Percentiles rank a stretch among this genome's conserved stretches.
phyloP scores from a whole-genome alignment of 2,113 vertebrate species.

The Syngnathus scovelli region DNA sequence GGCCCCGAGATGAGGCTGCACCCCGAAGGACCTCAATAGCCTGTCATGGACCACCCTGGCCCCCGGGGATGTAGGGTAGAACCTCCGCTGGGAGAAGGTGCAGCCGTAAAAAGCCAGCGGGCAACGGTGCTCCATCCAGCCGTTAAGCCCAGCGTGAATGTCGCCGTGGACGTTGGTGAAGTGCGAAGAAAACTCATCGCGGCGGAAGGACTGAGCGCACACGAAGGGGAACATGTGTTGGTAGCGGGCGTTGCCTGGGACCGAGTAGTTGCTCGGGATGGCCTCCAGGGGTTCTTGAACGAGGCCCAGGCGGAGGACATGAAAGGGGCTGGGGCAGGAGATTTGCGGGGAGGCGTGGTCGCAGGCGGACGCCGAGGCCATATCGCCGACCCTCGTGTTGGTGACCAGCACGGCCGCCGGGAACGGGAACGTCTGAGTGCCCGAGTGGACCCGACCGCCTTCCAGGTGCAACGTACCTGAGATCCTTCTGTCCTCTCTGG shows the following conservation, averaged over 20 bases:
- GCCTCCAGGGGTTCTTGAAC: constrained; percentile 84
- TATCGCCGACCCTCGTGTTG: constrained; percentile 94
- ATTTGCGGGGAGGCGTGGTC: constrained; percentile 93
- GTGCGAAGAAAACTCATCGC: constrained; percentile 95
- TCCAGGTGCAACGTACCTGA: constrained; percentile 86
- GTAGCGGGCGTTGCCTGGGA: constrained; percentile 52
- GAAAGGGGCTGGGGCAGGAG: constrained; percentile 92
- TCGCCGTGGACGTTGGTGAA: constrained; percentile 96
- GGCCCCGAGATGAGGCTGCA: constrained; percentile 73
- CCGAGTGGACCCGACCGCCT: constrained; percentile 81
- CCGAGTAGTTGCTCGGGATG: constrained; percentile 49
- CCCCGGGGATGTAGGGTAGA: constrained; percentile 83
- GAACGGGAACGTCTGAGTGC: constrained; percentile 95
- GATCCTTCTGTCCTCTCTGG: constrained; percentile 86
- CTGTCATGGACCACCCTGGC: constrained; percentile 88
- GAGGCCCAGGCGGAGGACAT: constrained; percentile 87
- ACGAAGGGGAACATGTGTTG: constrained; percentile 91
- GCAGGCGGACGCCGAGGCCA: constrained; percentile 93
- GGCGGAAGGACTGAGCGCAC: constrained; percentile 91
- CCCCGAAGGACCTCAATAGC: constrained; percentile 87
- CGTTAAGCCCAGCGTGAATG: constrained; percentile 95
- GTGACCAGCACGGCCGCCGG: constrained; percentile 91
- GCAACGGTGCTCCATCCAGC: constrained; percentile 97
- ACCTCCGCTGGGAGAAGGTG: constrained; percentile 90
- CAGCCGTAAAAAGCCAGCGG: constrained; percentile 96